Base-by-base conservation (phyloP, 2,797 vertebrate species). In the Gymnothorax reevesii region DNA sequence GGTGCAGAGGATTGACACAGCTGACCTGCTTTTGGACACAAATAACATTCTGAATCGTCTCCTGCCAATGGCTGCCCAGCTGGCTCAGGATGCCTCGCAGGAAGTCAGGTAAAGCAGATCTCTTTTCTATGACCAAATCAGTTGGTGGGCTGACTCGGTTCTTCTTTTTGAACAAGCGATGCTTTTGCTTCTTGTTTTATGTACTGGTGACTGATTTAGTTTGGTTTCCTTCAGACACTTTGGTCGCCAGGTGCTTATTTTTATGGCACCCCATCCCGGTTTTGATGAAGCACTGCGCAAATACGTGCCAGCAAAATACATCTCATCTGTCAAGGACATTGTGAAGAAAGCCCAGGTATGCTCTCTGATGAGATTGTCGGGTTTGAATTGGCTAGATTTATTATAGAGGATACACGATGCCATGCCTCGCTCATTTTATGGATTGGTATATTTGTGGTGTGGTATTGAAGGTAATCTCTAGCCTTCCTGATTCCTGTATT, bases 231-330 rank as follows among this genome's bases (percentile, higher is more conserved):
- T 88, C 92, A 99, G 98, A 93, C 98, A 96, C 92, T 98, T 97
- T 8, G 98, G 98, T 0, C 94, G 98, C 22, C 97, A 95, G 89
- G 98, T 99, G 97, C 95, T 99, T 87, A 96, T 97, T 87, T 93
- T 89, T 57, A 90, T 99, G 93, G 98, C 97, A 83, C 93, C 94
- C 57, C 97, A 98, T 62, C 95, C 94, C 1, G 96, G 98, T 87
- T 97, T 99, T 90, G 97, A 99, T 83, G 97, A 95, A 93, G 93
- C 94, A 84, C 89, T 98, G 90, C 97, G 99, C 90, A 99, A 96
- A 89, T 95, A 95, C 4, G 90, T 99, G 85, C 92, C 94, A 0
- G 86, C 92, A 86, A 98, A 97, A 96, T 97, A 99, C 90, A 22
- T 80, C 10, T 20, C 77, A 55, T 49, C 20, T 5, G 6, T 80